phyloP scores from a whole-genome alignment of 1,140 invertebrate species.

The Drosophila trapezifrons region DNA sequence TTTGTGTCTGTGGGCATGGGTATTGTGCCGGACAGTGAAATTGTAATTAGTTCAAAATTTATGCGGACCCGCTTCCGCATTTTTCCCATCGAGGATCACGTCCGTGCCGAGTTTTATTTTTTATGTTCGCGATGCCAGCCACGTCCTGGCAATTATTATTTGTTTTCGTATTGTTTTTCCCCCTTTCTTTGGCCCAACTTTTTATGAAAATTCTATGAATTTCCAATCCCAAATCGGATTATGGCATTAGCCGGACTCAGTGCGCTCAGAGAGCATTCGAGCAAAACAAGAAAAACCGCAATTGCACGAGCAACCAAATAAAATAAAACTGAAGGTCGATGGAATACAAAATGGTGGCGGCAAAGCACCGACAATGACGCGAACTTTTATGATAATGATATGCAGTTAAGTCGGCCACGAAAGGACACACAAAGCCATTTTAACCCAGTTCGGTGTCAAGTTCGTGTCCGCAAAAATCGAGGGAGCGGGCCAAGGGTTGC shows the following conservation, averaged over 20 bases:
- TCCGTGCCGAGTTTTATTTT: constrained; percentile 55
- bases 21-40: constrained; percentile 69
- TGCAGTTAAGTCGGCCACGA: constrained; percentile 41
- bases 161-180: constrained; percentile 11
- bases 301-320: constrained; percentile 10
- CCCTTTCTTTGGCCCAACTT: constrained; percentile 9
- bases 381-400: constrained; percentile 52
- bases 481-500: constrained; percentile 22
- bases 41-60: constrained; percentile 79
- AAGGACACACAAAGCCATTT: constrained; percentile 19
- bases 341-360: constrained; percentile 10
- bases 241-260: constrained; percentile 52
- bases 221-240: constrained; percentile 75
- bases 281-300: not conserved
- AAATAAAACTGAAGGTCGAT: constrained; percentile 41
- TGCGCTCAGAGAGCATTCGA: constrained; percentile 2
- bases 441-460: constrained; percentile 24
- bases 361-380: constrained; percentile 27
- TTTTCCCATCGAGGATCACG: constrained; percentile 66
- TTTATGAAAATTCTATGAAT: constrained; percentile 71
- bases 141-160: constrained; percentile 51
- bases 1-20: constrained; percentile 14
- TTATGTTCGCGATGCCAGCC: constrained; percentile 42
- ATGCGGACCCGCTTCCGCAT: constrained; percentile 65
- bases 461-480: constrained; percentile 1